Percentiles rank a stretch among this genome's conserved stretches.
phyloP scores from a whole-genome alignment of 1,140 invertebrate genomes.

The Phocides pigmalion region DNA sequence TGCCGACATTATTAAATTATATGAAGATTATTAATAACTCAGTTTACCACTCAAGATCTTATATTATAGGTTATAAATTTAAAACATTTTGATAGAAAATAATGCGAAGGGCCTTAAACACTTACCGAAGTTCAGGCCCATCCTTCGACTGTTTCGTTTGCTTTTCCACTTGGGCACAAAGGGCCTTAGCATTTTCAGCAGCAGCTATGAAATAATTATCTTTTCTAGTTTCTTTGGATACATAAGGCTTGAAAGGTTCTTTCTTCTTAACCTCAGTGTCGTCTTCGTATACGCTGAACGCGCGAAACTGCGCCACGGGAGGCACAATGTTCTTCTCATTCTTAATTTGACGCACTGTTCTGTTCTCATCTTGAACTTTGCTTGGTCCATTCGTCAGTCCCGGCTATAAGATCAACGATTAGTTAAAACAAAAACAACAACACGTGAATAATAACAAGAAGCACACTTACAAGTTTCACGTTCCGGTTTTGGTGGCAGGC shows the following conservation, averaged over 20 bases:
- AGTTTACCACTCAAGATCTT: no score
- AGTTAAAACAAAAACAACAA: constrained; percentile 25
- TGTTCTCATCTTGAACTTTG: constrained; percentile 78
- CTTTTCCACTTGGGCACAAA: constrained; percentile 68
- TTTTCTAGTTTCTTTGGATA: constrained; percentile 66
- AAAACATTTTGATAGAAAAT: not conserved
- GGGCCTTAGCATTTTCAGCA: constrained; percentile 65
- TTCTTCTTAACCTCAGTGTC: constrained; percentile 81
- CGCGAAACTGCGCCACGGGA: constrained; percentile 87
- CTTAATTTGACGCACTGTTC: constrained; percentile 71
- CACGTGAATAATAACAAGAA: constrained; percentile 35
- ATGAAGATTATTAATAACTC: no score
- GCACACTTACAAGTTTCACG: constrained; percentile 68
- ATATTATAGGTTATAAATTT: not conserved
- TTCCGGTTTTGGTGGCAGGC: constrained; percentile 74
- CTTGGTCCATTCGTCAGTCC: constrained; percentile 73
- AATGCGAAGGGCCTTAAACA: not conserved
- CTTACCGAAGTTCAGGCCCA: constrained; percentile 50
- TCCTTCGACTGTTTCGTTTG: constrained; percentile 61
- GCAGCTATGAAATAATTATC: constrained; percentile 70
- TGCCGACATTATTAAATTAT: no score
- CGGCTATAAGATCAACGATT: constrained; percentile 52
- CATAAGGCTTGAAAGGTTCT: constrained; percentile 73
- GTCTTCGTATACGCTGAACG: constrained; percentile 90
- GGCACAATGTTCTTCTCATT: constrained; percentile 81